A percentile compares a stretch with the other conserved stretches of the same genome.
phyloP scores from a whole-genome alignment of 2,888 invertebrate species.

The Sinodicranocentrus sp. region DNA sequence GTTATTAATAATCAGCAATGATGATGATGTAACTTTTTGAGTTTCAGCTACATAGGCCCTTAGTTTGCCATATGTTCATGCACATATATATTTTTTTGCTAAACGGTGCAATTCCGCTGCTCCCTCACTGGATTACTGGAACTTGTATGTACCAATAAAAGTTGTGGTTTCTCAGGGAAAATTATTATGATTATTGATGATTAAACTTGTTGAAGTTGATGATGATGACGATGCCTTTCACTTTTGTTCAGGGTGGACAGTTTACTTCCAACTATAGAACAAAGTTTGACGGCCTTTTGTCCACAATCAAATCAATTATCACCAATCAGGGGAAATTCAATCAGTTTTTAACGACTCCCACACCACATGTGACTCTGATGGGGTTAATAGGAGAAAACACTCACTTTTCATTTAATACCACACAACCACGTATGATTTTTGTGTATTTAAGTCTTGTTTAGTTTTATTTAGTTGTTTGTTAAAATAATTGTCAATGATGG shows the following conservation, averaged over 20 bases:
- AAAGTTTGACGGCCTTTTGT: conserved; percentile 69
- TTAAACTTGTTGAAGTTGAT: conserved; percentile 57
- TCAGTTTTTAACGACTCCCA: conserved; percentile 74
- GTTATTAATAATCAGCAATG: conserved; percentile 49
- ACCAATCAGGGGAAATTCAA: conserved; percentile 77
- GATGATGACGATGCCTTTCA: conserved; percentile 38
- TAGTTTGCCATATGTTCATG: not conserved
- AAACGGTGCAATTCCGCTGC: not conserved
- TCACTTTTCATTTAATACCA: conserved; percentile 55
- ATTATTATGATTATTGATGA: conserved; percentile 68
- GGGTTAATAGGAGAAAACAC: conserved; percentile 11
- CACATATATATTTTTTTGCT: conserved; percentile 6
- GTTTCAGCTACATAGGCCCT: not conserved
- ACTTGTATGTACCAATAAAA: conserved; percentile 28
- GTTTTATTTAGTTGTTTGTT: conserved; percentile 68
- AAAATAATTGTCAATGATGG: conserved; percentile 69
- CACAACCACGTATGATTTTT: conserved; percentile 43
- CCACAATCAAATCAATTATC: conserved; percentile 77
- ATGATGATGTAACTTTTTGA: not conserved
- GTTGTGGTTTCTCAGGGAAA: conserved; percentile 55
- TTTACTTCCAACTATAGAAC: not conserved
- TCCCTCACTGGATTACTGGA: not conserved
- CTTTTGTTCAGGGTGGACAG: too few species aligned
- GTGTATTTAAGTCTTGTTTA: conserved; percentile 65
- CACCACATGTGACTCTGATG: conserved; percentile 22